These are phyloP conservation scores for Drosophila mettleri DNA, from an alignment of 2,888 invertebrate species.

Conservation along the genomic window DNA sequence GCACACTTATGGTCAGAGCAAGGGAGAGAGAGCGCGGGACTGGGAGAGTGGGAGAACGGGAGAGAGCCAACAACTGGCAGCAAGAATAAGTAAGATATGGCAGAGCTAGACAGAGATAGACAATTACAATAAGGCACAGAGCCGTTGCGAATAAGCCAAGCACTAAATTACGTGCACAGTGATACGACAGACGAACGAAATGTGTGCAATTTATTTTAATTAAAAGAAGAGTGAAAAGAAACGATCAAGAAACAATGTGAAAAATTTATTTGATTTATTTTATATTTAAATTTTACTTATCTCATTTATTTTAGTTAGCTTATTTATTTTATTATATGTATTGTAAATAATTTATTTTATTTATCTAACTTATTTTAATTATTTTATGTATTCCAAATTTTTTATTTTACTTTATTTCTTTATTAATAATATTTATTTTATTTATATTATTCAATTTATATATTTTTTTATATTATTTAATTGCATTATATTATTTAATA, in stretches of 20 bases:
- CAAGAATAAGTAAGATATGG: slow-evolving; percentile 25
- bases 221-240: neutral
- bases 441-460: no score
- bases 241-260: neutral
- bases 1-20: neutral
- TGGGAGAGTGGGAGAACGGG: neutral
- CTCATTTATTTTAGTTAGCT: no score
- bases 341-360: no score
- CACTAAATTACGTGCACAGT: slow-evolving; percentile 71
- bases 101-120: slow-evolving; percentile 29
- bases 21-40: neutral
- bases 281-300: no score
- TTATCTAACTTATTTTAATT: no score
- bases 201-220: neutral
- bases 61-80: neutral
- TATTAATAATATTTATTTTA: no score
- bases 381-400: no score
- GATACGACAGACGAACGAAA: neutral
- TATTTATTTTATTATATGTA: no score
- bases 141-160: slow-evolving; percentile 59
- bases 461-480: no score
- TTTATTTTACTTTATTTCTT: no score
- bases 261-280: neutral
- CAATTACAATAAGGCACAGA: slow-evolving; percentile 41
- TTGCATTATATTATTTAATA: no score